Evolutionary conservation across 2,113 vertebrate genomes (phyloP), one percentile per base, ranked within the genome.

Genomic region (Muscicapa adusta): DNA sequence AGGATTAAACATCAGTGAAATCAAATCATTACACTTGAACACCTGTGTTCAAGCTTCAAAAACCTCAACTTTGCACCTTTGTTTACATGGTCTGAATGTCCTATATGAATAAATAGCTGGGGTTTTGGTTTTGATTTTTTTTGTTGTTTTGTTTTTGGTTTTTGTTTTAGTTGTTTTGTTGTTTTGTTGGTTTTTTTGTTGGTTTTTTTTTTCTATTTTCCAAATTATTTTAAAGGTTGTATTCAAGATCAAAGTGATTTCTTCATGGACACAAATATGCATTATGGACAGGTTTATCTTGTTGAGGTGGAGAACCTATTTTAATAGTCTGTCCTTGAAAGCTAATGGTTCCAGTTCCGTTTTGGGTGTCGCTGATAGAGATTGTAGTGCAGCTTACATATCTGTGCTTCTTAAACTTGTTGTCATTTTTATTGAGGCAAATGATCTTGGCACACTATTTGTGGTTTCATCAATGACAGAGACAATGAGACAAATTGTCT

Each of bases 401-500:
- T 91, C 81, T 54, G 54, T 61, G 36, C 26, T 83, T 88, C 81
- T 93, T 80, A 83, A 85, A 94, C 90, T 88, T 91, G 71, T 79
- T 94, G 85, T 94, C 71, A 74, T 85, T 95, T 93, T 90, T 95
- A 94, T 90, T 81, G 4, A 94, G 65, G 81, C 71, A 80, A 88
- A 93, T 85, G 24, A 90, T 95, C 88, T 91, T 74, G 82, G 63
- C 88, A 53, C 19, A 45, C 60, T 88, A 45, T 88, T 96, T 94
- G 91, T 95, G 89, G 94, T 96, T 96, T 94, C 85, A 88, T 80
- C 67, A 66, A 17, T 93, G 74, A 76, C 80, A 90, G 48, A 91
- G 85, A 96, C 94, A 96, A 95, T 93, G 87, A 95, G 56, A 94
- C 81, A 96, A 96, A 93, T 77, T 83, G 89, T 95, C 0, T 0